phyloP scores from a whole-genome alignment of 2,888 invertebrate genomes.

The Eudemis profundana region DNA sequence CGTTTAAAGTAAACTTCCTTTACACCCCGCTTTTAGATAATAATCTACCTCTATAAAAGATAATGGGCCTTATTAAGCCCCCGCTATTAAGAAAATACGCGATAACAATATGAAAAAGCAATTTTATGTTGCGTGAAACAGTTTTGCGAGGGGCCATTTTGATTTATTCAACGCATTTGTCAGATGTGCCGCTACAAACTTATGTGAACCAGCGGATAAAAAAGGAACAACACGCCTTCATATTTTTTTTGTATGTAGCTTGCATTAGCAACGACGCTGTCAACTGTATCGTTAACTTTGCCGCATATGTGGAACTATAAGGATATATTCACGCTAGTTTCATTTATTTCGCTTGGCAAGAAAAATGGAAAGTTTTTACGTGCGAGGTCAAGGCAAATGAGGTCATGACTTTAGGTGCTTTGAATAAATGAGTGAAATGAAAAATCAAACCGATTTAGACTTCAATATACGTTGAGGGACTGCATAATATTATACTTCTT shows the following conservation, averaged over 20 bases:
- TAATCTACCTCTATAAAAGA: slow-evolving; percentile 41
- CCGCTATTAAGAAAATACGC: slow-evolving; percentile 45
- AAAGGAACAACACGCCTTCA: neutral
- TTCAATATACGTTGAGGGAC: neutral
- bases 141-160: slow-evolving; percentile 60
- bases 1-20: slow-evolving; percentile 34
- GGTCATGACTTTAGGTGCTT: slow-evolving; percentile 39
- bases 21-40: slow-evolving; percentile 31
- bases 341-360: slow-evolving; percentile 61
- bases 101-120: slow-evolving; percentile 46
- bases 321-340: slow-evolving; percentile 55
- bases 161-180: slow-evolving; percentile 76
- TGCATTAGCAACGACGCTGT: neutral
- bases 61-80: slow-evolving; percentile 39
- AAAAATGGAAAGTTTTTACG: slow-evolving; percentile 57
- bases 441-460: slow-evolving; percentile 33
- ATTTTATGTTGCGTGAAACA: slow-evolving; percentile 60
- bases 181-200: slow-evolving; percentile 50
- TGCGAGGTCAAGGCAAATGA: slow-evolving; percentile 38
- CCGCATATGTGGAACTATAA: slow-evolving; percentile 25
- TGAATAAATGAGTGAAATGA: slow-evolving; percentile 31
- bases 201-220: slow-evolving; percentile 10
- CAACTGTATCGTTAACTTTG: slow-evolving; percentile 21
- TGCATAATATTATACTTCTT: neutral
- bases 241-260: neutral